Conservation (phyloP, 1,140 invertebrate genomes). For the Mya arenaria region DNA sequence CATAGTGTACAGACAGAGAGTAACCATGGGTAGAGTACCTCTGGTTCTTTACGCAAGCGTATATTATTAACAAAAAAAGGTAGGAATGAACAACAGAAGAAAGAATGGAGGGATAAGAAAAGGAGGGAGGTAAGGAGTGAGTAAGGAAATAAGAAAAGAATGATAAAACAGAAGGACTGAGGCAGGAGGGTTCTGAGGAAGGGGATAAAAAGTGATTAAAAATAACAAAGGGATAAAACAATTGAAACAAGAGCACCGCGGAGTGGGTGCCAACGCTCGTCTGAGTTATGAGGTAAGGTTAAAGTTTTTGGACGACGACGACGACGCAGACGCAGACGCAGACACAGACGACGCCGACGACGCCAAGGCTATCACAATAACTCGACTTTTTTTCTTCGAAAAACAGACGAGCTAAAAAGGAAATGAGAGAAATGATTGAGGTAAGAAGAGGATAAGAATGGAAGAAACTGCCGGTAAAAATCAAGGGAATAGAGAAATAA, state of each 20-base stretch:
- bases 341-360: background rate
- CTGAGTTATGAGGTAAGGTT: background rate
- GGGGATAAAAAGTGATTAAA: background rate
- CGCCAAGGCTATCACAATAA: conserved; percentile 2
- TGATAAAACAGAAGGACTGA: background rate
- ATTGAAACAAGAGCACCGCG: background rate
- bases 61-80: background rate
- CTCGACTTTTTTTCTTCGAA: background rate
- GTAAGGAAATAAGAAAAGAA: background rate
- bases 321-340: background rate
- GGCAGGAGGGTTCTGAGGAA: background rate
- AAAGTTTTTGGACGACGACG: background rate
- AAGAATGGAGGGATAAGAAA: background rate
- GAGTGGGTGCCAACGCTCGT: background rate
- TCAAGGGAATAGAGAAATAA: too few relatives aligned
- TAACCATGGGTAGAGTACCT: background rate
- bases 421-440: background rate
- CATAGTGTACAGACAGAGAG: too few relatives aligned
- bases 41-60: background rate
- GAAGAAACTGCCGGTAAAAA: too few relatives aligned
- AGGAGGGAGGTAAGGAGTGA: background rate
- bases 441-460: background rate
- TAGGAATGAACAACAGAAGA: background rate
- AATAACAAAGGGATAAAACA: background rate
- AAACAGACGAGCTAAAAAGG: background rate